phyloP scores from a whole-genome alignment of 2,888 invertebrate species.

The Keiferia lycopersicella region DNA sequence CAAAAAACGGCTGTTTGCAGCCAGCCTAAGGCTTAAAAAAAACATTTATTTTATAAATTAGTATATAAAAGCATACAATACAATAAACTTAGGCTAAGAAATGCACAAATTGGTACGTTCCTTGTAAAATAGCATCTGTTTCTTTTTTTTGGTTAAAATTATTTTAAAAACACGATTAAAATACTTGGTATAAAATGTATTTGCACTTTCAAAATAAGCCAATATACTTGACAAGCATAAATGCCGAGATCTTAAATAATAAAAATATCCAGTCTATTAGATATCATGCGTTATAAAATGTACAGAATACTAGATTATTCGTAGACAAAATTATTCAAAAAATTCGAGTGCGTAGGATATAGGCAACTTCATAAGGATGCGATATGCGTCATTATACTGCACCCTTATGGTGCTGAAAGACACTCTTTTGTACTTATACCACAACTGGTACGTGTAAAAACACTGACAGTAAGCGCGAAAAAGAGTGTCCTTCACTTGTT shows the following conservation, averaged over 20 bases:
- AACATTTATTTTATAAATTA: constrained; percentile 77
- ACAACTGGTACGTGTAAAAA: too few relatives aligned
- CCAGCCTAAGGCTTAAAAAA: too few relatives aligned
- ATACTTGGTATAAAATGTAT: constrained; percentile 26
- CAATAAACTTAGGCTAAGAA: constrained; percentile 71
- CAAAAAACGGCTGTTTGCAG: too few relatives aligned
- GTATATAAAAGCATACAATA: constrained; percentile 75
- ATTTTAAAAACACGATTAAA: constrained; percentile 29
- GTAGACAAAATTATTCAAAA: not conserved
- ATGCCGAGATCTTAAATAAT: constrained; percentile 40
- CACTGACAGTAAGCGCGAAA: too few relatives aligned
- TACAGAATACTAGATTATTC: not conserved
- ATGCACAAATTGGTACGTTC: constrained; percentile 78
- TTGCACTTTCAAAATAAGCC: constrained; percentile 56
- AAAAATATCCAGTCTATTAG: constrained; percentile 27
- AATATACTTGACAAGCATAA: constrained; percentile 51
- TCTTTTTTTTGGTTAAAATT: constrained; percentile 39
- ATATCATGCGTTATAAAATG: constrained; percentile 19
- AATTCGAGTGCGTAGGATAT: constrained; percentile 20
- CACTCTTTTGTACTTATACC: too few relatives aligned
- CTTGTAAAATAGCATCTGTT: constrained; percentile 55
- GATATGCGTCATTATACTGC: too few relatives aligned
- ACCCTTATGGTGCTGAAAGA: too few relatives aligned
- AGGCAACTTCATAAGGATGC: too few relatives aligned
- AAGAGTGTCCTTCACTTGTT: too few relatives aligned